Evolutionary conservation across 2,113 vertebrate species (phyloP), one percentile per base, ranked within the genome.

Genomic region (Tragelaphus scriptus): DNA sequence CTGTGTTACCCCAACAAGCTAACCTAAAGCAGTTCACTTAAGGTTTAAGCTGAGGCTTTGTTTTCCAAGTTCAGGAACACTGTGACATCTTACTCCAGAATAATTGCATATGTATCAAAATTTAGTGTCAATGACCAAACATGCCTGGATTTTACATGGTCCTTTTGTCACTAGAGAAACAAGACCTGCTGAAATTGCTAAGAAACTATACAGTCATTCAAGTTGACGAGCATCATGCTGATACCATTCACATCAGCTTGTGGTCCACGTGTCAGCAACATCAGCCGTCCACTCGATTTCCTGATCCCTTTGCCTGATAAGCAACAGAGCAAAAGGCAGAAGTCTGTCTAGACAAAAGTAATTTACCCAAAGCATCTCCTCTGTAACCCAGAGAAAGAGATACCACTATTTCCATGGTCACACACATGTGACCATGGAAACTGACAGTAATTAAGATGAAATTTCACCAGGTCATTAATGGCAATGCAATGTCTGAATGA

Each of bases 11-110:
- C 91, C 58, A 97, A 97, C 79, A 88, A 79, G 81, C 49, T 94
- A 6, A 91, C 17, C 84, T 95, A 95, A 97, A 97, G 90, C 85
- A 88, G 82, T 93, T 98, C 94, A 97, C 95, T 96, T 96, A 97
- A 97, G 82, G 87, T 51, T 96, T 80, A 93, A 98, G 98, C 96
- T 87, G 96, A 90, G 95, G 86, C 65, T 98, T 98, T 97, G 75
- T 96, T 97, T 97, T 87, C 85, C 56, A 92, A 47, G 85, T 94
- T 97, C 98, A 88, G 95, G 80, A 98, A 97, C 92, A 96, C 81
- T 86, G 84, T n/a, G 68, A 80, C 97, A 96, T 97, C 96, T 90
- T 89, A 96, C 93, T 87, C 94, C 94, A 96, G 86, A 82, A 95
- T 44, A 95, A 98, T 16, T 85, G 75, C 85, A 92, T 85, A 81